Evolutionary conservation across 2,113 vertebrate species (phyloP).

Genomic region (Rhabdomys dilectus): DNA sequence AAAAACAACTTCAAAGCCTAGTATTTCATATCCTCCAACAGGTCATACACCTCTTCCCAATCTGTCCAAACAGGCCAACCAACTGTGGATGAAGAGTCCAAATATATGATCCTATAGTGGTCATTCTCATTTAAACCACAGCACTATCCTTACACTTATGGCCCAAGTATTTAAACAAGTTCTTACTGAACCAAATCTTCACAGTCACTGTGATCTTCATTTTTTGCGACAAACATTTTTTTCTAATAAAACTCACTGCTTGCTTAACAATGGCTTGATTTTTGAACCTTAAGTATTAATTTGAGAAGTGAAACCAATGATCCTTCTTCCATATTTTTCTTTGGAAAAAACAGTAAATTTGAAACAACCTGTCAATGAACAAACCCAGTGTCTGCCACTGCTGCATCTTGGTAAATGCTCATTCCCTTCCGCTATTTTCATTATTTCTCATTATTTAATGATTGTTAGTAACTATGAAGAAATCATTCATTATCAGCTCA

Average conservation of each 20-base stretch:
- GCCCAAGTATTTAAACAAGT: background rate
- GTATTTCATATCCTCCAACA: background rate
- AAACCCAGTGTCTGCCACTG: accelerated
- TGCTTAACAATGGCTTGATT: background rate
- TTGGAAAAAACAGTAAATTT: background rate
- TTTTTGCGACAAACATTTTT: background rate
- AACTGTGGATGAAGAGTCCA: background rate
- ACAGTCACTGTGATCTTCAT: accelerated
- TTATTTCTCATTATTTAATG: background rate
- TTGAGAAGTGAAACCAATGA: background rate
- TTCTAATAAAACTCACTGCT: background rate
- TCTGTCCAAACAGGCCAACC: background rate
- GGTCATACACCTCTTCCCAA: background rate
- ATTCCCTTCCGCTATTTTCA: background rate
- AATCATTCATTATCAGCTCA: background rate
- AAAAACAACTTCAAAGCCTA: background rate
- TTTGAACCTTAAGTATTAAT: background rate
- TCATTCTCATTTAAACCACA: background rate
- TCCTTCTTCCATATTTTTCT: background rate
- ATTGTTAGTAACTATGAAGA: background rate
- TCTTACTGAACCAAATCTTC: background rate
- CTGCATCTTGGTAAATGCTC: accelerated
- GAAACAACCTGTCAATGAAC: background rate
- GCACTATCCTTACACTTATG: background rate
- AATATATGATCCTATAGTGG: too few species aligned